These are phyloP conservation scores for Hipparchia sbordonii DNA, from an alignment of 2,888 invertebrate genomes.

Conservation along the genomic window DNA sequence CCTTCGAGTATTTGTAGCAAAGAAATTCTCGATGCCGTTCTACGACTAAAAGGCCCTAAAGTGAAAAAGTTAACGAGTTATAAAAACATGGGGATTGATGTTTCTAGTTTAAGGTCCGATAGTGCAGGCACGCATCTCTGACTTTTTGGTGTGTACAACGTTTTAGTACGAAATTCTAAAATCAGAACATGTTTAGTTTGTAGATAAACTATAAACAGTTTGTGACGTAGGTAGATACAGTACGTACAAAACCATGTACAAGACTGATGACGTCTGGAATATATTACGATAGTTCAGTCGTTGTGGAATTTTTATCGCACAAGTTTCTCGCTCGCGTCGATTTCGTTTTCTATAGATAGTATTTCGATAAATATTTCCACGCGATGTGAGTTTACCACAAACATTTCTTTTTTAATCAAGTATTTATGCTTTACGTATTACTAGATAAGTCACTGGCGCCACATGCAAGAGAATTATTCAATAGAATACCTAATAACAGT, in stretches of 20 bases:
- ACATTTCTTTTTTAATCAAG: background rate
- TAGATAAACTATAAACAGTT: constrained; percentile 4
- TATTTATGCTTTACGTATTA: background rate
- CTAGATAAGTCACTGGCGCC: background rate
- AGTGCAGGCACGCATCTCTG: no score
- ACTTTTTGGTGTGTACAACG: no score
- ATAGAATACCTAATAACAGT: background rate
- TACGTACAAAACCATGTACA: background rate
- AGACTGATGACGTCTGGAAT: constrained; percentile 10
- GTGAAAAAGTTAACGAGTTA: no score
- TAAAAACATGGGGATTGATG: no score
- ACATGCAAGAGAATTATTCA: background rate
- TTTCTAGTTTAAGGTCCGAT: no score
- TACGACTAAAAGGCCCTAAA: no score
- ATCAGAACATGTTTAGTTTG: background rate
- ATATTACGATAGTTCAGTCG: constrained; percentile 11
- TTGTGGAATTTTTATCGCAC: constrained; percentile 2
- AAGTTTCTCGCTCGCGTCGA: constrained; percentile 6
- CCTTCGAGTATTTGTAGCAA: background rate
- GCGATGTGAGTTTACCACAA: background rate
- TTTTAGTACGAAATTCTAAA: no score
- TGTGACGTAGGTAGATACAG: background rate
- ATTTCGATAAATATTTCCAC: background rate
- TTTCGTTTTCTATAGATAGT: constrained; percentile 2
- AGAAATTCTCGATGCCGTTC: no score